A percentile compares a stretch with the other conserved stretches of the same genome.
These are phyloP conservation scores for Acanthococcus lagerstroemiae DNA, from an alignment of 2,888 invertebrate genomes.

Conservation along the genomic window DNA sequence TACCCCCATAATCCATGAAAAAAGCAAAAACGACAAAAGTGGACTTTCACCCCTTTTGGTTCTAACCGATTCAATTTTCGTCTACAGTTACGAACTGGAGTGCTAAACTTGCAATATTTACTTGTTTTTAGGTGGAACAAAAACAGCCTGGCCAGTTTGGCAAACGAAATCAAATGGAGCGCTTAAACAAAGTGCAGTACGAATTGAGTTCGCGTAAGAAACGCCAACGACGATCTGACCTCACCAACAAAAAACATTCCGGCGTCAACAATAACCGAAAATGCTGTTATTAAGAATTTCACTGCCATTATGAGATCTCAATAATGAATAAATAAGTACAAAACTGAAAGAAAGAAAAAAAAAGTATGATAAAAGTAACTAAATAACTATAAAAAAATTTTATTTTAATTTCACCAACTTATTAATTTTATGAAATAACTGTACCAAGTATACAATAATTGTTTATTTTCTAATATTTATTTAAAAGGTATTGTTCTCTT, in stretches of 20 bases:
- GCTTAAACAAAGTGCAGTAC: conserved; percentile 47
- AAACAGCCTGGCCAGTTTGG: conserved; percentile 45
- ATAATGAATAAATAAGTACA: not conserved
- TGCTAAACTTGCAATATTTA: too few species aligned
- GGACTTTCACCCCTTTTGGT: too few species aligned
- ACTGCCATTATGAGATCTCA: conserved; percentile 31
- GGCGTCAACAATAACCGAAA: conserved; percentile 55
- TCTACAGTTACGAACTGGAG: too few species aligned
- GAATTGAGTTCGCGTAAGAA: conserved; percentile 47
- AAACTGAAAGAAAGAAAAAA: not conserved
- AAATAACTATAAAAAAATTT: not conserved
- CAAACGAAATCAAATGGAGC: conserved; percentile 47
- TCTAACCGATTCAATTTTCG: too few species aligned
- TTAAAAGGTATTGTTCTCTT: too few species aligned
- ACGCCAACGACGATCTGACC: conserved; percentile 48
- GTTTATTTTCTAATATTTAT: too few species aligned
- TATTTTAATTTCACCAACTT: too few species aligned
- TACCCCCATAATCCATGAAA: too few species aligned
- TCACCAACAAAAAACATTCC: conserved; percentile 46
- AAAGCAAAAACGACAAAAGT: too few species aligned
- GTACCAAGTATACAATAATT: too few species aligned
- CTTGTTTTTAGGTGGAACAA: conserved; percentile 42
- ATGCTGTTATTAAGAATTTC: conserved; percentile 42
- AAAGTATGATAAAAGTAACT: not conserved
- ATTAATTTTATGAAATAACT: too few species aligned